Evolutionary conservation across 1,140 invertebrate species (phyloP).

Genomic region (Condylostylus longicornis): DNA sequence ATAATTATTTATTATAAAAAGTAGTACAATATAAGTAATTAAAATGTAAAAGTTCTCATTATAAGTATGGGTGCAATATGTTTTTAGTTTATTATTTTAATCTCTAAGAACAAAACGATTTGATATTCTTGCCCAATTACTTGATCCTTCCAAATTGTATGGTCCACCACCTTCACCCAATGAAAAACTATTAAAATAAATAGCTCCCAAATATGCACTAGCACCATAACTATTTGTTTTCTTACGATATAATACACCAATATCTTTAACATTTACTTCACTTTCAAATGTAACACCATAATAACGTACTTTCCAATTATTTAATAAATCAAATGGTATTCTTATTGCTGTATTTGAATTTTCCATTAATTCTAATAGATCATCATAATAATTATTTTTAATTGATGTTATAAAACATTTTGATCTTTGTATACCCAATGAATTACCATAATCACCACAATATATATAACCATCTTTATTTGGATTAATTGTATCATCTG

Average conservation of each 20-base stretch:
- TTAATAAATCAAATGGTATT: slow-evolving; percentile 1
- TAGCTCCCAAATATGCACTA: slow-evolving; percentile 16
- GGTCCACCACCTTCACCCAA: too few species aligned
- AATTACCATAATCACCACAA: slow-evolving; percentile 13
- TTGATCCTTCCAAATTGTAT: too few species aligned
- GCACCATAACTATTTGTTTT: background rate
- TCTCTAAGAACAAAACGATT: too few species aligned
- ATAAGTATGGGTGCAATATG: too few species aligned
- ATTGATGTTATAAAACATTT: slow-evolving; percentile 14
- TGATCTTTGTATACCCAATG: slow-evolving; percentile 5
- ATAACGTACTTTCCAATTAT: slow-evolving; percentile 20
- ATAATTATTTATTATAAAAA: too few species aligned
- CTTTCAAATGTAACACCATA: slow-evolving; percentile 19
- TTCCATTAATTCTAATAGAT: slow-evolving; percentile 3
- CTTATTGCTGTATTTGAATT: slow-evolving; percentile 9
- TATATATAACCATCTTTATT: slow-evolving; percentile 15
- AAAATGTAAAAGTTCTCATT: too few species aligned
- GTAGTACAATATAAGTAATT: too few species aligned
- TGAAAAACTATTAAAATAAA: slow-evolving; percentile 22
- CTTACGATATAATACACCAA: slow-evolving; percentile 17
- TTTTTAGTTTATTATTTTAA: too few species aligned
- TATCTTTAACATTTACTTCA: slow-evolving; percentile 15
- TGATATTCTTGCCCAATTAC: too few species aligned
- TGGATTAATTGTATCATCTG: slow-evolving; percentile 4
- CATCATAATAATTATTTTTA: slow-evolving; percentile 3